These are phyloP conservation scores for Hydractinia echinata DNA, from an alignment of 30 jellyfish, hydroid and myxozoan genomes.

Conservation along the genomic window DNA sequence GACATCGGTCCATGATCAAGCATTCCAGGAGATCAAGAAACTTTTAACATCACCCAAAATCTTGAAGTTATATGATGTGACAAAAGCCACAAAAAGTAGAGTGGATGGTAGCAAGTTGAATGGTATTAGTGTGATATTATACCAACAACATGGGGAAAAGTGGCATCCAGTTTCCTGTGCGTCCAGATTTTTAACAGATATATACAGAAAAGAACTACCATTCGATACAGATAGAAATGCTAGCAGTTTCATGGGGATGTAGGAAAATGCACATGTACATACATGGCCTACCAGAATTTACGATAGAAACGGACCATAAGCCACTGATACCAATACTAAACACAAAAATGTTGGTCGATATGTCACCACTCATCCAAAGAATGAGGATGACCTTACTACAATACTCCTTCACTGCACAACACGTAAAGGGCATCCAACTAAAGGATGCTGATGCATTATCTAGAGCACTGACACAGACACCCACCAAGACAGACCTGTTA, in stretches of 20 bases:
- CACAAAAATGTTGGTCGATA: background rate
- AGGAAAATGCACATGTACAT: conserved; percentile 4
- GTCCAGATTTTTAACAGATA: too few species aligned
- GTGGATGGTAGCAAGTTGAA: too few species aligned
- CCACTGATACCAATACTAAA: conserved; percentile 36
- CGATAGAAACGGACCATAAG: conserved; percentile 32
- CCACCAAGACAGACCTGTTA: conserved; percentile 1
- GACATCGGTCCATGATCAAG: background rate
- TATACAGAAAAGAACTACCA: background rate
- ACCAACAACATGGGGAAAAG: too few species aligned
- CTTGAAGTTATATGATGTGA: background rate
- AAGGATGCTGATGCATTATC: conserved; percentile 24
- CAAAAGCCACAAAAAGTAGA: too few species aligned
- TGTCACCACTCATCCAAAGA: conserved; percentile 17
- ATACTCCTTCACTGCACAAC: background rate
- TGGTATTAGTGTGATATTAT: too few species aligned
- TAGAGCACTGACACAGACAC: conserved; percentile 7
- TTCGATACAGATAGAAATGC: background rate
- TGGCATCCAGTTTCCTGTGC: too few species aligned
- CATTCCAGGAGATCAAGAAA: background rate
- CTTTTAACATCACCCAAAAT: background rate
- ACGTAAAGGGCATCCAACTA: conserved; percentile 8
- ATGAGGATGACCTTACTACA: conserved; percentile 20
- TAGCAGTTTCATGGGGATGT: background rate
- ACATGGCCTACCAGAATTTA: background rate